Evolutionary conservation across 2,888 invertebrate species (phyloP).

Genomic region (Drosophila ustulata): DNA sequence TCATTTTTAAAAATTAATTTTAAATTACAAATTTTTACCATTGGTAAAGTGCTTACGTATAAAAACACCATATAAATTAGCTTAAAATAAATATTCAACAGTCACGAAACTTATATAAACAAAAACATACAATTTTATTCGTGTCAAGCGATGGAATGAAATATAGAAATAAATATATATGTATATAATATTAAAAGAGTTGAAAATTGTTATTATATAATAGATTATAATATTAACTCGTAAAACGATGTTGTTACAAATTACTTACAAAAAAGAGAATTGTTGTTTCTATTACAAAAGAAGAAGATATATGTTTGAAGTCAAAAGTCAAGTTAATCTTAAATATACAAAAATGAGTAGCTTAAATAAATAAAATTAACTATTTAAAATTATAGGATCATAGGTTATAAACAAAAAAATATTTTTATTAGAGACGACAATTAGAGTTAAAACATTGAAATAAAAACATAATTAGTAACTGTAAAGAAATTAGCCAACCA

Average conservation of each 20-base stretch:
- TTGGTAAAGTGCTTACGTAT: constrained; percentile 24
- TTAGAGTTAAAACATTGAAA: constrained; percentile 45
- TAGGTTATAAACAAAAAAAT: constrained; percentile 54
- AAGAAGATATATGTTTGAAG: constrained; percentile 35
- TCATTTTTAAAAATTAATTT: constrained; percentile 10
- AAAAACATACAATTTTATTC: constrained; percentile 10
- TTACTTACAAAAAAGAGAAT: constrained; percentile 54
- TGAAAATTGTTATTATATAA: constrained; percentile 57
- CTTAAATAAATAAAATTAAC: constrained; percentile 37
- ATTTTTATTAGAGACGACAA: constrained; percentile 55
- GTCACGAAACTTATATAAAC: constrained; percentile 6
- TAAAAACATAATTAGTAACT: constrained; percentile 44
- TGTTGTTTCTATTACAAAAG: constrained; percentile 68
- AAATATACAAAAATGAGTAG: constrained; percentile 34
- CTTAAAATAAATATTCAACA: constrained; percentile 26
- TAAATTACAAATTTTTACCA: constrained; percentile 15
- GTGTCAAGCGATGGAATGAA: constrained; percentile 13
- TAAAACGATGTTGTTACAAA: constrained; percentile 64
- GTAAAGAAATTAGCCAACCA: constrained; percentile 73
- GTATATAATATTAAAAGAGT: constrained; percentile 57
- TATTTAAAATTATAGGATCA: constrained; percentile 47
- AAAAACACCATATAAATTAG: constrained; percentile 28
- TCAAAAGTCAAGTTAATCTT: constrained; percentile 47
- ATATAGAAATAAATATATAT: constrained; percentile 32
- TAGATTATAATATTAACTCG: constrained; percentile 52